phyloP scores from a whole-genome alignment of 2,888 invertebrate genomes.

The Megamerina dolium region DNA sequence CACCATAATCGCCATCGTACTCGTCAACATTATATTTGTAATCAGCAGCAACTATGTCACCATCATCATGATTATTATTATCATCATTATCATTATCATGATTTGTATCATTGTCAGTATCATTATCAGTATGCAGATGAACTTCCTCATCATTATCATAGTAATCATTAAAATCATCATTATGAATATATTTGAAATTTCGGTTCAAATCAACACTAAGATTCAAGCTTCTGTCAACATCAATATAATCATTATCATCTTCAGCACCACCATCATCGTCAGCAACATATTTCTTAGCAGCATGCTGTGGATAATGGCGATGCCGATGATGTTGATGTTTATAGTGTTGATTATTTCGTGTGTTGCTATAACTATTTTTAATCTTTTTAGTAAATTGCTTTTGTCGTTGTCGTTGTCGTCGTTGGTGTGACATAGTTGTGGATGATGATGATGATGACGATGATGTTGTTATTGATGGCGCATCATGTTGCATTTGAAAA shows the following conservation, averaged over 20 bases:
- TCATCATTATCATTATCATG: conserved; percentile 1
- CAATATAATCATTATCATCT: too few relatives aligned
- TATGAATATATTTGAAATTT: neutral
- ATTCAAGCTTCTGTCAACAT: too few relatives aligned
- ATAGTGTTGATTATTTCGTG: neutral
- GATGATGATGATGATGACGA: neutral
- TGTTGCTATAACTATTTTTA: neutral
- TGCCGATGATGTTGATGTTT: neutral
- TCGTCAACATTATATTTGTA: neutral
- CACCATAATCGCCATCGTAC: neutral
- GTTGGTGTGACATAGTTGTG: neutral
- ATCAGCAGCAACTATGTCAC: neutral
- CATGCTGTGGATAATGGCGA: too few relatives aligned
- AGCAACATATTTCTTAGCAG: too few relatives aligned
- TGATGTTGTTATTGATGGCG: neutral
- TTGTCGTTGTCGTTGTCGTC: neutral
- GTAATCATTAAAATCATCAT: neutral
- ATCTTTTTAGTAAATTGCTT: neutral
- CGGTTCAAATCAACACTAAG: neutral
- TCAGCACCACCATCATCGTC: too few relatives aligned
- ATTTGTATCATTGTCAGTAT: neutral
- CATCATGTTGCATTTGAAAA: neutral
- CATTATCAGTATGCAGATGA: neutral
- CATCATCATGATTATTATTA: neutral
- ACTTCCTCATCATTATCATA: neutral